Evolutionary conservation across 2,888 invertebrate species (phyloP).

Genomic region (Epinotia nisella): DNA sequence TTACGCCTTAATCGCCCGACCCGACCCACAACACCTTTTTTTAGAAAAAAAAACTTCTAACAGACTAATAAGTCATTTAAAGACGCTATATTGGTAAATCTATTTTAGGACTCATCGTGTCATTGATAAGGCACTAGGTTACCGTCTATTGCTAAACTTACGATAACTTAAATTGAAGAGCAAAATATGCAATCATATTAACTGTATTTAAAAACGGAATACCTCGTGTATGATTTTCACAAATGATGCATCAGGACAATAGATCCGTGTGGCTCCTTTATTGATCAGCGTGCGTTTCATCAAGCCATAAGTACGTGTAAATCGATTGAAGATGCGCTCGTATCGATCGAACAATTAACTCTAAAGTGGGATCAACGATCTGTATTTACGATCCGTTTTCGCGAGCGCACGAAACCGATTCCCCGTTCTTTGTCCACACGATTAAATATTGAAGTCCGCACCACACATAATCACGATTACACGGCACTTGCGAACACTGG

Average conservation of each 20-base stretch:
- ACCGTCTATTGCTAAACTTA: conserved; percentile 19
- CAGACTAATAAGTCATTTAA: conserved; percentile 31
- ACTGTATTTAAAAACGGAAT: conserved; percentile 23
- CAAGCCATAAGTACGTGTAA: conserved; percentile 35
- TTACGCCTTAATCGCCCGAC: conserved; percentile 48
- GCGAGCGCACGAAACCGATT: conserved; percentile 54
- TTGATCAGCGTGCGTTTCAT: conserved; percentile 29
- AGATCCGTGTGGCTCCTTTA: conserved; percentile 19
- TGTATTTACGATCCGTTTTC: conserved; percentile 65
- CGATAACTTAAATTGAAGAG: conserved; percentile 11
- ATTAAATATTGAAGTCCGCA: conserved; percentile 48
- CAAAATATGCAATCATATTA: background rate
- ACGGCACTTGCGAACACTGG: conserved; percentile 60
- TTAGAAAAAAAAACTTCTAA: conserved; percentile 39
- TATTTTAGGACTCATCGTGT: conserved; percentile 31
- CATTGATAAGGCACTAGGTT: conserved; percentile 33
- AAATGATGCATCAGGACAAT: conserved; percentile 18
- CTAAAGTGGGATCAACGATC: conserved; percentile 79
- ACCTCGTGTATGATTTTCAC: conserved; percentile 23
- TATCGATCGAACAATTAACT: conserved; percentile 72
- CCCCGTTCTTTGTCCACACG: conserved; percentile 46
- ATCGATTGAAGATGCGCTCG: conserved; percentile 56
- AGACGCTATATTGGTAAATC: conserved; percentile 20
- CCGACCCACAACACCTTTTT: conserved; percentile 43
- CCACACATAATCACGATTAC: conserved; percentile 60